Base-by-base conservation (phyloP, 2,113 vertebrate genomes). In the Lepus timidus region DNA sequence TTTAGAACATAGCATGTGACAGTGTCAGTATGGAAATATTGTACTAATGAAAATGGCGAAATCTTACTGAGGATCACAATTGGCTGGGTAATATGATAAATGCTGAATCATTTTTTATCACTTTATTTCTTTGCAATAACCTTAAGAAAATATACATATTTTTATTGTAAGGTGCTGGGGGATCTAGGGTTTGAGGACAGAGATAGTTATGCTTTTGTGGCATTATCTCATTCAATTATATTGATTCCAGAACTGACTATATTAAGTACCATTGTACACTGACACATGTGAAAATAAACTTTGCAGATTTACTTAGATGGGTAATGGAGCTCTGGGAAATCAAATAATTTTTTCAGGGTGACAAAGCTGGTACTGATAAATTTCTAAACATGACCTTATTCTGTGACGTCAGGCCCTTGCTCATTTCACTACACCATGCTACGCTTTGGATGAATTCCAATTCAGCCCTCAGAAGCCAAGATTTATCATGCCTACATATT, bases 311-410 rank as follows among this genome's bases (percentile, higher is more conserved):
- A 29, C 23, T 58, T 17, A 80, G 16, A 4, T 11, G n/a, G 29
- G 33, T 80, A 85, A 70, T 3, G 62, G 6, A 4, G 11, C 33
- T 19, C 20, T 75, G 51, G 51, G 36, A 76, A 74, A 81, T 85
- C 49, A 88, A 22, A 58, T 85, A 62, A 44, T 20, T 90, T 92
- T 68, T 31, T 8, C 16, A 73, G n/a, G 8, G 8, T 33, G 25
- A 78, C 23, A 74, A 88, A 74, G 25, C 9, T 64, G 23, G 22
- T 94, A 90, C 62, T 25, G 64, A 67, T 31, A 4, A 73, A 84
- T 88, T 52, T 55, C 29, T 88, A 90, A 88, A 36, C 19, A n/a
- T 86, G 78, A 92, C 64, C 16, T 67, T 91, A 88, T 61, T 1
- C 1, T 88, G 31, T 52, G 51, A 67, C n/a, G 76, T 14, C 33